Evolutionary conservation across 2,113 vertebrate species (phyloP).

Genomic region (Gopherus flavomarginatus): DNA sequence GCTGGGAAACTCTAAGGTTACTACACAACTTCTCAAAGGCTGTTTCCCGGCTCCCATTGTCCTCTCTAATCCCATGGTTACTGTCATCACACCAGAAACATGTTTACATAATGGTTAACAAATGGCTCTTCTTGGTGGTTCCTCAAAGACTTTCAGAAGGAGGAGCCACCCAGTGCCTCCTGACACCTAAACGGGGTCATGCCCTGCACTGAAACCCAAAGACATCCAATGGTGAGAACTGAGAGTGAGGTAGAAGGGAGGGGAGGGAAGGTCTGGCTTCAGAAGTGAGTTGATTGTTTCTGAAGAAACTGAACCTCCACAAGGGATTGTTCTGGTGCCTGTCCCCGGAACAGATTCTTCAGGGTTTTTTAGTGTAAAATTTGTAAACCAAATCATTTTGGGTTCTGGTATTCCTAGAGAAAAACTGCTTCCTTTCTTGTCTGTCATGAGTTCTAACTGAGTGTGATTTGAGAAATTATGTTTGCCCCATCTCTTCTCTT

Average conservation of each 20-base stretch:
- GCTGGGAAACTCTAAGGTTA: too few species aligned
- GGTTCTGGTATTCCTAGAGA: background rate
- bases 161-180: background rate
- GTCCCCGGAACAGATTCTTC: background rate
- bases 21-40: too few species aligned
- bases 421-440: background rate
- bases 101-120: too few species aligned
- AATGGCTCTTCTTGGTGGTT: too few species aligned
- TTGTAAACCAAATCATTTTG: background rate
- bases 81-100: too few species aligned
- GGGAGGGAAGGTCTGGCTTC: background rate
- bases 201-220: background rate
- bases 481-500: background rate
- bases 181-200: background rate
- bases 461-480: background rate
- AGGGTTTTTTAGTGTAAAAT: background rate
- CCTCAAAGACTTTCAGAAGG: background rate
- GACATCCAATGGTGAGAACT: background rate
- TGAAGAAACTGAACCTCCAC: background rate
- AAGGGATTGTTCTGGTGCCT: background rate
- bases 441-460: background rate
- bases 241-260: background rate
- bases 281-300: background rate
- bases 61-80: too few species aligned
- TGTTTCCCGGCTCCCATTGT: too few species aligned